phyloP scores from a whole-genome alignment of 2,888 invertebrate species.

The Nesidiocoris tenuis region DNA sequence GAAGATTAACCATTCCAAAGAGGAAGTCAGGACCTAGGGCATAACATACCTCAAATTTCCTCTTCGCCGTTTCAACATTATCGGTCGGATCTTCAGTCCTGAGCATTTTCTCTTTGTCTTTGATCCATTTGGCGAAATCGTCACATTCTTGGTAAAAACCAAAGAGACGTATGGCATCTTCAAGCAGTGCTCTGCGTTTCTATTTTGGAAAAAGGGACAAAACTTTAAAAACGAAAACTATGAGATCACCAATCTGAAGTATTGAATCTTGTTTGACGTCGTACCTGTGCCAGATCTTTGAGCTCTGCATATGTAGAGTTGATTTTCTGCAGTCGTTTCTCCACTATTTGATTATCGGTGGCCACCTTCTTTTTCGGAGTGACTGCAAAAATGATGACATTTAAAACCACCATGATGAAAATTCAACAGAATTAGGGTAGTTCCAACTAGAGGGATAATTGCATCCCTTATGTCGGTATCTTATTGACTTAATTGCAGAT shows the following conservation, averaged over 20 bases:
- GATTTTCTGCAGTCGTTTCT: conserved; percentile 75
- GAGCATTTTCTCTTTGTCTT: conserved; percentile 87
- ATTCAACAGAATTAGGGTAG: background rate
- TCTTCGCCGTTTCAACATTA: conserved; percentile 86
- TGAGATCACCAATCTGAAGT: too few relatives aligned
- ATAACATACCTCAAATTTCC: conserved; percentile 89
- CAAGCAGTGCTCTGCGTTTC: conserved; percentile 77
- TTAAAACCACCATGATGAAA: too few relatives aligned
- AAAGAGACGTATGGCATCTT: conserved; percentile 88
- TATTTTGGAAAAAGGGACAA: conserved; percentile 51
- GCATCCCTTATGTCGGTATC: too few relatives aligned
- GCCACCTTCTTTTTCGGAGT: conserved; percentile 52
- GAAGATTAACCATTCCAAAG: background rate
- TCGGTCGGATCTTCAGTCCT: conserved; percentile 80
- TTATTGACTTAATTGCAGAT: too few relatives aligned
- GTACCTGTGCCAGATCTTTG: conserved; percentile 68
- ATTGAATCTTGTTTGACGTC: too few relatives aligned
- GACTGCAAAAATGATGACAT: conserved; percentile 39
- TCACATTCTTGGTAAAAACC: conserved; percentile 96
- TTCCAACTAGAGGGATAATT: too few relatives aligned
- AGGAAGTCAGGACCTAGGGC: background rate
- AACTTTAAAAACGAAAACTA: too few relatives aligned
- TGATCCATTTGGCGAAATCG: conserved; percentile 96
- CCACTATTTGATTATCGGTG: conserved; percentile 73
- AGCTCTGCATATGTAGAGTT: conserved; percentile 80